Evolutionary conservation across 2,113 vertebrate species (phyloP), one percentile per base, ranked within the genome.

Genomic region (Carettochelys insculpta): DNA sequence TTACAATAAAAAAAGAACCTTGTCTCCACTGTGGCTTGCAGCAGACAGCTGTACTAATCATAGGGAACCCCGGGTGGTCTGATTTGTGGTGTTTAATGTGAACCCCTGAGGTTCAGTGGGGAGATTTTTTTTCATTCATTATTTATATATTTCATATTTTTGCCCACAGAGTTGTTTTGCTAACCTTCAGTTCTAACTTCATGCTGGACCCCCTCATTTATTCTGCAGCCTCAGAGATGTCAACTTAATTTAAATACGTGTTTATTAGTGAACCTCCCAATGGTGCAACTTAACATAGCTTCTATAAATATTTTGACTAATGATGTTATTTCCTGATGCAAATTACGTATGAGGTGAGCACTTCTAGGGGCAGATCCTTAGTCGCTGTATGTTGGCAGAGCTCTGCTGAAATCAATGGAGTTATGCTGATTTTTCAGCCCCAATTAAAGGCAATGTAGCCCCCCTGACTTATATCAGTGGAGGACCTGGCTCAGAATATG

Each of bases 31-130:
- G 68, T 94, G 83, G 82, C 90, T 94, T 94, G 91, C 79, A 85
- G 89, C 87, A 88, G 87, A 45, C 82, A 93, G 94, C 96, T 95
- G 90, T 86, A 94, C 93, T 95, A 96, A 96, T 95, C 94, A 86
- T 61, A 95, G 92, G 92, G 87, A 96, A 82, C 92, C 90, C 90
- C 94, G 94, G 94, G 95, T 95, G 95, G 93, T 94, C 95, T 95
- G 95, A 94, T 93, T 85, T 92, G 89, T 88, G 86, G 83, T 91
- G 83, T 94, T 93, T 92, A 94, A 94, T 90, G 84, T 89, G 94
- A 94, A 94, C 91, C 90, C 90, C 92, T 89, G 90, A 94, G 79
- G 93, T 94, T 94, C 88, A 89, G 80, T 83, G 82, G 80, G 86
- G 83, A 93, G 81, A 92, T n/a, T 31, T 58, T 65, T 65, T 65